Evolutionary conservation across 2,797 vertebrate species (phyloP).

Genomic region (Peromyscus melanophrys): DNA sequence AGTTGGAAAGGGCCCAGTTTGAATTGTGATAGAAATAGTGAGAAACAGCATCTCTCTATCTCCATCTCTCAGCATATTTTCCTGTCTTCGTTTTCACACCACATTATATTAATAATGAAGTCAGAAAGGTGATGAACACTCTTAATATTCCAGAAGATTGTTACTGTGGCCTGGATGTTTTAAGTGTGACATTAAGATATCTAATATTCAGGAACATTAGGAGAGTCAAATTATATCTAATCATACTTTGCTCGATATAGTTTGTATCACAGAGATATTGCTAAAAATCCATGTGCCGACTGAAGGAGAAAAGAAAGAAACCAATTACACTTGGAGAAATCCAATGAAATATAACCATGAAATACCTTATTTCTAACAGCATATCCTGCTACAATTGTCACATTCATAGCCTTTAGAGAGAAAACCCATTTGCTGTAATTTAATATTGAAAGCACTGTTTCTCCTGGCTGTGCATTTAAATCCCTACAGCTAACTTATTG

Average conservation of each 20-base stretch:
- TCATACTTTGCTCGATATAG: conserved; percentile 55
- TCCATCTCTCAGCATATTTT: conserved; percentile 12
- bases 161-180: conserved; percentile 33
- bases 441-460: conserved; percentile 74
- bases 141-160: conserved; percentile 25
- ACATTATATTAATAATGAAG: conserved; percentile 46
- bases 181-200: conserved; percentile 45
- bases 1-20: not conserved
- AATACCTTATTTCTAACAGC: conserved; percentile 69
- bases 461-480: conserved; percentile 63
- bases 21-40: not conserved
- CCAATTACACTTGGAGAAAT: conserved; percentile 77
- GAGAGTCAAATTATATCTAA: conserved; percentile 55
- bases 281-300: conserved; percentile 21
- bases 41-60: conserved; percentile 8
- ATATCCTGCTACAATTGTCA: conserved; percentile 65
- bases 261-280: conserved; percentile 56
- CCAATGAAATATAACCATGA: conserved; percentile 74
- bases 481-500: conserved; percentile 35
- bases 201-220: conserved; percentile 70
- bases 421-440: conserved; percentile 81
- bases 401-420: conserved; percentile 62
- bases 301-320: conserved; percentile 68
- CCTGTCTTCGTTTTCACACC: conserved; percentile 6
- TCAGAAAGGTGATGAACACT: not conserved